phyloP scores from a whole-genome alignment of 1,140 invertebrate genomes.

The Bombus confusus region DNA sequence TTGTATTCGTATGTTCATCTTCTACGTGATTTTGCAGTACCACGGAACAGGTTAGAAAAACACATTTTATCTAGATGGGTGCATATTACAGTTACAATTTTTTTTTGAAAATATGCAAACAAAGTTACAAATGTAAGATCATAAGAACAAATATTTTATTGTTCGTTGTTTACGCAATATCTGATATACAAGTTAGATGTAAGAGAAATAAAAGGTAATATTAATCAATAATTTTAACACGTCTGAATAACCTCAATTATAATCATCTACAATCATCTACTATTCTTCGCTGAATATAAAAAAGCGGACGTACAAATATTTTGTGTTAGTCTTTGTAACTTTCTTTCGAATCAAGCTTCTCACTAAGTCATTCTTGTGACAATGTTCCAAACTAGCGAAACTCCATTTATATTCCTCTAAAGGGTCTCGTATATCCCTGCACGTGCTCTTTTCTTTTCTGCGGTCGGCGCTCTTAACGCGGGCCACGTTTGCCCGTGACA shows the following conservation, averaged over 20 bases:
- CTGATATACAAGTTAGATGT: no score
- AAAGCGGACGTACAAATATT: no score
- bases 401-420: neutral
- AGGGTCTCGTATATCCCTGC: neutral
- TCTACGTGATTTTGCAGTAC: neutral
- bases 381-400: conserved; percentile 35
- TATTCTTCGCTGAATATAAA: no score
- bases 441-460: conserved; percentile 10
- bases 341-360: conserved; percentile 24
- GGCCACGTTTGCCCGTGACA: conserved; percentile 33
- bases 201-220: no score
- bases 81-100: neutral
- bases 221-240: no score
- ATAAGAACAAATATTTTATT: no score
- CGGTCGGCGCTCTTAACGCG: conserved; percentile 34
- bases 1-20: neutral
- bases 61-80: neutral
- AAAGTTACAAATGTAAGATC: no score
- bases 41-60: neutral
- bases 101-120: no score
- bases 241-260: no score
- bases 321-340: no score
- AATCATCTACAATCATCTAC: no score
- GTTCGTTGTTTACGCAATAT: no score
- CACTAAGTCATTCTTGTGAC: conserved; percentile 55